Evolutionary conservation across 1,140 invertebrate species (phyloP).

Genomic region (Cydia strobilella): DNA sequence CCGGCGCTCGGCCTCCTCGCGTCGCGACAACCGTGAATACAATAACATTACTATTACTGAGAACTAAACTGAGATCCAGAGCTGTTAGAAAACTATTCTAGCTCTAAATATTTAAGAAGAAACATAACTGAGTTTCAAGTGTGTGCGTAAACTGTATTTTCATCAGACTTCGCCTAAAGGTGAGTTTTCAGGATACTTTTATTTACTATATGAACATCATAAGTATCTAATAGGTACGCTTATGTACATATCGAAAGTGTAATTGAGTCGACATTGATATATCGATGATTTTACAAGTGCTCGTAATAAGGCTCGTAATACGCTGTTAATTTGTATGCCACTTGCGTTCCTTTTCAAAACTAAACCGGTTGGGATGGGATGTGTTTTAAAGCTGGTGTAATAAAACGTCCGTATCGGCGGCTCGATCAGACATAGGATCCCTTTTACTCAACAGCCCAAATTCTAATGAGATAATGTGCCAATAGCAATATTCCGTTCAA

Average conservation of each 20-base stretch:
- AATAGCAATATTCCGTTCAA: conserved; percentile 16
- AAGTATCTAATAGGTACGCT: background rate
- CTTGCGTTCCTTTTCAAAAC: conserved; percentile 70
- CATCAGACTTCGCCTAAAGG: conserved; percentile 12
- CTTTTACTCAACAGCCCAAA: conserved; percentile 13
- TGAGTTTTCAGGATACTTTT: conserved; percentile 22
- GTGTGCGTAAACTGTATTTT: conserved; percentile 22
- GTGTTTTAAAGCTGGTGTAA: conserved; percentile 66
- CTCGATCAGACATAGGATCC: conserved; percentile 47
- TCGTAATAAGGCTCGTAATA: conserved; percentile 29
- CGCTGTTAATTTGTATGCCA: conserved; percentile 68
- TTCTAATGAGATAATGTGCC: conserved; percentile 28
- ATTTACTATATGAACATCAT: background rate
- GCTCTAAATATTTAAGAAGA: conserved; percentile 28
- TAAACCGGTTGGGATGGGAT: conserved; percentile 63
- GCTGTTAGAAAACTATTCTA: background rate
- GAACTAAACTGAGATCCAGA: background rate
- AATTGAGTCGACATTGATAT: background rate
- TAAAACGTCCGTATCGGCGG: conserved; percentile 74
- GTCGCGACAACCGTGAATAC: conserved; percentile 32
- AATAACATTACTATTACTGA: conserved; percentile 10
- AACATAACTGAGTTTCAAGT: conserved; percentile 10
- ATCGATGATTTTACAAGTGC: conserved; percentile 10
- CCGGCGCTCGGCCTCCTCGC: conserved; percentile 44
- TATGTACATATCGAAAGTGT: background rate